phyloP scores from a whole-genome alignment of 92 coral and sea anemone genomes.

The Galaxea fascicularis region DNA sequence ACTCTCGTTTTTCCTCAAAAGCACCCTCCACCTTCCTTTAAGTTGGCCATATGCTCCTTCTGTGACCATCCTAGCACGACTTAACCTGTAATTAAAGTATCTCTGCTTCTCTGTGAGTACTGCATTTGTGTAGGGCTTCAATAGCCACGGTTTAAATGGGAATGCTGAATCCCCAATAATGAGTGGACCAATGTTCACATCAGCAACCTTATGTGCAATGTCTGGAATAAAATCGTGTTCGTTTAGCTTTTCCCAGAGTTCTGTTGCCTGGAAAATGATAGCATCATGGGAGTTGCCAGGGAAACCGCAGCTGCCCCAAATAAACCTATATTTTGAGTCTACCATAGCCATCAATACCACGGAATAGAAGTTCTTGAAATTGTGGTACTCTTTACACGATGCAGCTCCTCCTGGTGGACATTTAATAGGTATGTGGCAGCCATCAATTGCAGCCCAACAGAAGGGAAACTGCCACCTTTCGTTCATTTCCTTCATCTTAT shows the following conservation, averaged over 20 bases:
- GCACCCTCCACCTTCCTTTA: constrained; percentile 5
- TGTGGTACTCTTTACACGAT: constrained; percentile 39
- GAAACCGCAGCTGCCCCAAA: constrained; percentile 56
- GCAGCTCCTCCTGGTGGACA: constrained; percentile 32
- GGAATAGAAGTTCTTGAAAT: constrained; percentile 45
- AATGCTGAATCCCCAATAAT: constrained; percentile 35
- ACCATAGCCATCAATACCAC: constrained; percentile 57
- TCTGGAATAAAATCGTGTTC: neutral
- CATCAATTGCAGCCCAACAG: too few species aligned
- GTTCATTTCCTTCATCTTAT: too few species aligned
- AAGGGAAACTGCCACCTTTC: too few species aligned
- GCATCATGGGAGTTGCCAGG: constrained; percentile 45
- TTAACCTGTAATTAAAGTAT: constrained; percentile 38
- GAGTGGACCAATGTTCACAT: neutral
- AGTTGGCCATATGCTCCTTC: constrained; percentile 26
- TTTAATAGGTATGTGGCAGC: too few species aligned
- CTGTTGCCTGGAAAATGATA: constrained; percentile 3
- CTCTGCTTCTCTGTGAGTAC: constrained; percentile 27
- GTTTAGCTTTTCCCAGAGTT: neutral
- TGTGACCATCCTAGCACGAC: constrained; percentile 50
- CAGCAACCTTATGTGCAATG: neutral
- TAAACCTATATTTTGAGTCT: constrained; percentile 43
- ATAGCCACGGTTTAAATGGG: constrained; percentile 27
- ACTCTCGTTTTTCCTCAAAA: constrained; percentile 39
- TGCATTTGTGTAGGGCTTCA: constrained; percentile 50